phyloP scores from a whole-genome alignment of 2,797 vertebrate species.

The Enteromius fasciolatus region DNA sequence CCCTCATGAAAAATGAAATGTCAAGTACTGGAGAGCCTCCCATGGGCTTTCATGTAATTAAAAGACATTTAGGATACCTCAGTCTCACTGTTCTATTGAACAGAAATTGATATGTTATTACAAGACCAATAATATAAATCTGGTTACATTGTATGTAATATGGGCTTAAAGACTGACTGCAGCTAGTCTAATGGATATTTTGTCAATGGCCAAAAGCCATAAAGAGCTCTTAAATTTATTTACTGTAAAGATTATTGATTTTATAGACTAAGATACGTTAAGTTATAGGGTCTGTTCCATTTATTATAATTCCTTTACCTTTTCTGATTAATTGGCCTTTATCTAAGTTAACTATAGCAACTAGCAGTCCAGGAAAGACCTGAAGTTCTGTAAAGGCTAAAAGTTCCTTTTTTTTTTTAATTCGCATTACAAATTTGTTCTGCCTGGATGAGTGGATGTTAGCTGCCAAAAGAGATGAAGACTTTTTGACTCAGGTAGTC shows the following conservation, averaged over 20 bases:
- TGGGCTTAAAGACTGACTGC: background rate
- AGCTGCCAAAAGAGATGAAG: background rate
- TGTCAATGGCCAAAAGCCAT: constrained; percentile 14
- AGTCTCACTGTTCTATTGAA: background rate
- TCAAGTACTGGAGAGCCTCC: background rate
- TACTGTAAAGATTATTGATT: constrained; percentile 27
- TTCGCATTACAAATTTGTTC: no score
- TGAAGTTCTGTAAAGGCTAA: background rate
- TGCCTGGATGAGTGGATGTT: background rate
- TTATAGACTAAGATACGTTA: background rate
- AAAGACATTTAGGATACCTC: background rate
- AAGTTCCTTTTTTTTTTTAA: background rate
- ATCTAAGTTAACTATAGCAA: background rate
- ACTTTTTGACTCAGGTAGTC: background rate
- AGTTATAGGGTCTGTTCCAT: background rate
- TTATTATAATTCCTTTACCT: background rate
- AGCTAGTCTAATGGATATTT: constrained; percentile 11
- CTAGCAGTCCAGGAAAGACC: background rate
- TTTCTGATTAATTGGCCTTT: background rate
- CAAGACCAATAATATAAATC: constrained; percentile 3
- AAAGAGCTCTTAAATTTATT: constrained; percentile 34
- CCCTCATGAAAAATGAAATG: background rate
- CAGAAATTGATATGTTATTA: background rate
- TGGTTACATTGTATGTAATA: background rate
- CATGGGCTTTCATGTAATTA: constrained; percentile 8